Evolutionary conservation across 2,113 vertebrate genomes (phyloP).

Genomic region (Ceuthmochares aereus): DNA sequence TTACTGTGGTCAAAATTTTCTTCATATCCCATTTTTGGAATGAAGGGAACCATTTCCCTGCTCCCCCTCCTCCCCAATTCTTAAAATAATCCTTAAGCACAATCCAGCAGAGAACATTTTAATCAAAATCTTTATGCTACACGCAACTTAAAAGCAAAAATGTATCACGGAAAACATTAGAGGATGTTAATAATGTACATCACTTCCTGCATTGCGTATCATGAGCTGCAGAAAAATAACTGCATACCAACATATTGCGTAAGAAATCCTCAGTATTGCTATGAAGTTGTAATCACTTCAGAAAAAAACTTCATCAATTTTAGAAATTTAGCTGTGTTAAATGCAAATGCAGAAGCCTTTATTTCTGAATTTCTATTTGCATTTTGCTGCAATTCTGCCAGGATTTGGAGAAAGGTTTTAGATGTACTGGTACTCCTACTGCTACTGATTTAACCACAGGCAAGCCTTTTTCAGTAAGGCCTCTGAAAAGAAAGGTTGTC

Average conservation of each 20-base stretch:
- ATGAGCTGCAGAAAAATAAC: neutral
- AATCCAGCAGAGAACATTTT: neutral
- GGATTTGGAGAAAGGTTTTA: neutral
- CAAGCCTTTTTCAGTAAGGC: neutral
- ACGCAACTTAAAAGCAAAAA: neutral
- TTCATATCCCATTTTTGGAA: neutral
- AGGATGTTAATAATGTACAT: neutral
- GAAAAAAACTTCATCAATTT: neutral
- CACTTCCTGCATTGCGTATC: neutral
- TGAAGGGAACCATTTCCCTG: neutral
- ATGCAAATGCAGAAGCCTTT: neutral
- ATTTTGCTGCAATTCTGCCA: neutral
- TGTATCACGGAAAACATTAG: neutral
- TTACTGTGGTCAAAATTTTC: neutral
- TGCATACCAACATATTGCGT: fast-evolving
- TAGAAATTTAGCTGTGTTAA: neutral
- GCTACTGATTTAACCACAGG: neutral
- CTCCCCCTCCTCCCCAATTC: fast-evolving
- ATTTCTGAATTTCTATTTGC: neutral
- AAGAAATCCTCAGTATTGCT: neutral
- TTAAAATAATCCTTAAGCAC: neutral
- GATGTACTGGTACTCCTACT: fast-evolving
- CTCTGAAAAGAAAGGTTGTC: neutral
- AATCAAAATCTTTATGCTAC: neutral
- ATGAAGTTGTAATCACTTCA: neutral